A percentile compares a stretch with the other conserved stretches of the same genome.
These are phyloP conservation scores for Oreotragus oreotragus DNA, from an alignment of 2,113 vertebrate species.

Conservation along the genomic window DNA sequence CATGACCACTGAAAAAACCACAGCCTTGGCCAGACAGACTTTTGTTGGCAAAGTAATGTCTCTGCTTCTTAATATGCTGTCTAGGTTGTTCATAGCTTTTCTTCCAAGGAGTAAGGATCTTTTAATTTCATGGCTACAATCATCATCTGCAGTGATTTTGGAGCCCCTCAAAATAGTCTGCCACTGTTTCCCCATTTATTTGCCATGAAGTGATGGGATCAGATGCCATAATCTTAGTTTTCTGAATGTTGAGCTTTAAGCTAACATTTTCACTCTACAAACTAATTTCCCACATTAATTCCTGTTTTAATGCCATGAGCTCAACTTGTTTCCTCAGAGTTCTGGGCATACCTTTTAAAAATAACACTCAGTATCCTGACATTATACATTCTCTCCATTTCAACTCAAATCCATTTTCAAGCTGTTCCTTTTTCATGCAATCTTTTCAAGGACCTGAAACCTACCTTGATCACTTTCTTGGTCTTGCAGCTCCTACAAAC, in stretches of 20 bases:
- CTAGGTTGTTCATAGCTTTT: not conserved
- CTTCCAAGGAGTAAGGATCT: not conserved
- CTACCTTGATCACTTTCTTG: not conserved
- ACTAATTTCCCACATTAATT: not conserved
- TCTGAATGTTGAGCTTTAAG: not conserved
- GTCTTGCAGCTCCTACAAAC: not conserved
- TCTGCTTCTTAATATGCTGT: not conserved
- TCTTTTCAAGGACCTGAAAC: not conserved
- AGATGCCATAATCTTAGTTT: not conserved
- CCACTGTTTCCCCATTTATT: not conserved
- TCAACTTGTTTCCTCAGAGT: not conserved
- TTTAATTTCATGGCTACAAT: not conserved
- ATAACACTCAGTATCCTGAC: not conserved
- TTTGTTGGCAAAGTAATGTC: not conserved
- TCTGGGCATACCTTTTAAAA: not conserved
- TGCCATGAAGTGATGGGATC: not conserved
- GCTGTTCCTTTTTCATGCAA: not conserved
- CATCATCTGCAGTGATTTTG: not conserved
- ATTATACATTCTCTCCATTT: not conserved
- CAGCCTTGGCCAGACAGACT: not conserved
- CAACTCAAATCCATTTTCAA: not conserved
- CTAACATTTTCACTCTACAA: not conserved
- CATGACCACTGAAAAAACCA: not conserved
- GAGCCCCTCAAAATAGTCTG: not conserved
- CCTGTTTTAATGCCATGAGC: not conserved